Conservation (phyloP, 2,797 vertebrate species). For the Rousettus madagascariensis region DNA sequence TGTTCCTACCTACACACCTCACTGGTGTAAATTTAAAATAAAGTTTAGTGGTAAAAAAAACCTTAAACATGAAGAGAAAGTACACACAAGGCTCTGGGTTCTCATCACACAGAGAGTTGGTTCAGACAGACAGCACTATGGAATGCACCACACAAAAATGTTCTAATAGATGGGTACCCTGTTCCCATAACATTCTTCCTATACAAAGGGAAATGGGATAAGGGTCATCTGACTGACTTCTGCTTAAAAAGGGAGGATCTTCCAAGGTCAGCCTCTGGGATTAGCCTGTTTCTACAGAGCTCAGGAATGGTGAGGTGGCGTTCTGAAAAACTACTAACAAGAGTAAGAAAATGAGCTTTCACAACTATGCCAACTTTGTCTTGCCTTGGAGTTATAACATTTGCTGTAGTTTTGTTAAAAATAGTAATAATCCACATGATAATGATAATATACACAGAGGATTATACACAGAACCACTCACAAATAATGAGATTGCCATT, state of each 20-base stretch:
- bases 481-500: neutral
- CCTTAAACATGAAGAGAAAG: neutral
- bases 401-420: slow-evolving; percentile 43
- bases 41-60: neutral
- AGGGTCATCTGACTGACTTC: neutral
- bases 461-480: neutral
- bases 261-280: neutral
- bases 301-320: neutral
- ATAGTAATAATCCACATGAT: neutral
- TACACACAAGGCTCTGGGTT: neutral
- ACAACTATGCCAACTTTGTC: neutral
- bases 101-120: neutral
- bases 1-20: neutral
- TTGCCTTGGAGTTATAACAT: neutral
- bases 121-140: neutral
- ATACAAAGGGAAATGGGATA: neutral
- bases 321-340: neutral
- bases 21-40: neutral
- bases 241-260: neutral
- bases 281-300: neutral
- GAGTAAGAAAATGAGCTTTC: neutral
- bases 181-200: neutral
- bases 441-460: slow-evolving; percentile 5
- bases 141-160: neutral
- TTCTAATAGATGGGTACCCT: neutral